Evolutionary conservation across 2,797 vertebrate species (phyloP).

Genomic region (Sebastes diaconus): DNA sequence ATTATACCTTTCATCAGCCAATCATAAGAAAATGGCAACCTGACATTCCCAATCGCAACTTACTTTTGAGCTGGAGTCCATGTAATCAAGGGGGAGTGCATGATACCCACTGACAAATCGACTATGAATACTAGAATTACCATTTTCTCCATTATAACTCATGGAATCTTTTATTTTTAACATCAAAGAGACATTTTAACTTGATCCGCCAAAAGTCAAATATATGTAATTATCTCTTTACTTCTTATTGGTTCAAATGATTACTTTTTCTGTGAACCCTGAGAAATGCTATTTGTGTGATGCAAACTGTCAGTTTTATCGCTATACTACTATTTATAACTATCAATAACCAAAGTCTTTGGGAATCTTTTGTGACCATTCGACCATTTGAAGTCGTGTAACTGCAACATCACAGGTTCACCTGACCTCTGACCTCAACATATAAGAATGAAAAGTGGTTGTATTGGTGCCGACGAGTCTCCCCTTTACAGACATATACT

Average conservation of each 20-base stretch:
- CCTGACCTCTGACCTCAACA: too few relatives aligned
- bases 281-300: slow-evolving; percentile 21
- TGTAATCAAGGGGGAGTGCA: slow-evolving; percentile 65
- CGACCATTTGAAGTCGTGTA: not conserved
- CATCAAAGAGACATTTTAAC: slow-evolving; percentile 47
- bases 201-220: slow-evolving; percentile 32
- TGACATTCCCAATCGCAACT: slow-evolving; percentile 75
- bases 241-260: slow-evolving; percentile 37
- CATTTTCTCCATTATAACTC: slow-evolving; percentile 36
- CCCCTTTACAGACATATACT: too few relatives aligned
- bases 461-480: too few relatives aligned
- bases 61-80: slow-evolving; percentile 59
- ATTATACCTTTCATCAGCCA: slow-evolving; percentile 84
- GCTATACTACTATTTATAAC: not conserved
- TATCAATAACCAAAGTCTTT: not conserved
- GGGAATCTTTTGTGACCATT: not conserved
- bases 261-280: slow-evolving; percentile 37
- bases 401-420: not conserved
- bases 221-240: slow-evolving; percentile 40
- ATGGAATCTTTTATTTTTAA: slow-evolving; percentile 48
- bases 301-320: not conserved
- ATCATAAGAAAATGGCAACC: slow-evolving; percentile 77
- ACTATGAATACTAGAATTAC: slow-evolving; percentile 58
- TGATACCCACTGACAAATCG: slow-evolving; percentile 64
- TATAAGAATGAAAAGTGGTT: too few relatives aligned